Percentiles rank a stretch among this genome's conserved stretches.
Conservation (phyloP, 2,888 invertebrate species). For the Parnassius glacialis region DNA sequence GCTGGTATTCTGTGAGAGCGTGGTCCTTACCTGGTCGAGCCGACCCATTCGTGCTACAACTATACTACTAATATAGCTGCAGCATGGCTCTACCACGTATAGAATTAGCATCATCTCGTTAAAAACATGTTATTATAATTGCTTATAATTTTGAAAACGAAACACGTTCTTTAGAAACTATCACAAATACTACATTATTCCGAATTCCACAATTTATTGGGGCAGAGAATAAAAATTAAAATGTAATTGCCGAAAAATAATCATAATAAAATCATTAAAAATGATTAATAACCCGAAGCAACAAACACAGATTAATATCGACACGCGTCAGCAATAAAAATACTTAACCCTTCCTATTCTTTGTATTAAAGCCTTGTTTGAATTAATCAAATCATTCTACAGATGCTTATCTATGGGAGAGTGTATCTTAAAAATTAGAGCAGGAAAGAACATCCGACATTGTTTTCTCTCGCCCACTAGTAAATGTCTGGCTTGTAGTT, state of each 20-base stretch:
- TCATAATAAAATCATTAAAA: constrained; percentile 68
- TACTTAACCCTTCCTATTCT: constrained; percentile 68
- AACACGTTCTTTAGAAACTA: too few species aligned
- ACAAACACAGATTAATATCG: constrained; percentile 68
- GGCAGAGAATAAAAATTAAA: constrained; percentile 14
- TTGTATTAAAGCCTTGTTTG: constrained; percentile 66
- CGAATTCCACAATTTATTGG: too few species aligned
- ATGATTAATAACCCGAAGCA: constrained; percentile 68
- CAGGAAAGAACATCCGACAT: constrained; percentile 67
- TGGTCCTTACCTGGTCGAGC: too few species aligned
- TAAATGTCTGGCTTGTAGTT: constrained; percentile 61
- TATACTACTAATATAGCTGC: too few species aligned
- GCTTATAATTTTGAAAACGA: too few species aligned
- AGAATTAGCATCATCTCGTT: too few species aligned
- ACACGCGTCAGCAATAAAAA: constrained; percentile 77
- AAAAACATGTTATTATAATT: too few species aligned
- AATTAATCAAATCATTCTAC: constrained; percentile 78
- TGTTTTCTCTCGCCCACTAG: constrained; percentile 78
- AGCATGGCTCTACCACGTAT: too few species aligned
- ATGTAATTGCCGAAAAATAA: constrained; percentile 37
- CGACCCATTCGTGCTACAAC: too few species aligned
- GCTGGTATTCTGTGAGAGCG: too few species aligned
- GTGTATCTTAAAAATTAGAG: constrained; percentile 77
- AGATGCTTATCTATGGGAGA: constrained; percentile 61
- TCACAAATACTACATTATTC: too few species aligned